Percentiles rank a stretch among this genome's conserved stretches.
These are phyloP conservation scores for Leucozona laternaria DNA, from an alignment of 2,888 invertebrate genomes.

Conservation along the genomic window DNA sequence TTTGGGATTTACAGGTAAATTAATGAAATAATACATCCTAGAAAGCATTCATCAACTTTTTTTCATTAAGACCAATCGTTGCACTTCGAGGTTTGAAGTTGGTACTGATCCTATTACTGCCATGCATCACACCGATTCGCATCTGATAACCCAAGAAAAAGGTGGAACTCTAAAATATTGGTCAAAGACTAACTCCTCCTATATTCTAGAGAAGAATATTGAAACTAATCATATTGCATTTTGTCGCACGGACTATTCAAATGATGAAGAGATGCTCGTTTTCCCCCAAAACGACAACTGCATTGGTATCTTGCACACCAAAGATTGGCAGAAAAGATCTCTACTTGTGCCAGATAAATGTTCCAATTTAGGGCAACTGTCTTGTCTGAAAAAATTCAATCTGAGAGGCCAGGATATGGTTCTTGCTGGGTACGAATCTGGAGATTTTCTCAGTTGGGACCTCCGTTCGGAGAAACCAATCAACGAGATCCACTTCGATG, in stretches of 20 bases:
- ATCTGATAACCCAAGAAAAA: conserved; percentile 90
- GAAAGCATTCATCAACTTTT: not conserved
- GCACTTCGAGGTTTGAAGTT: conserved; percentile 87
- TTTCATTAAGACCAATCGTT: conserved; percentile 88
- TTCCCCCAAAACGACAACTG: conserved; percentile 87
- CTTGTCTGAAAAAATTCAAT: conserved; percentile 85
- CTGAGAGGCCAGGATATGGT: conserved; percentile 85
- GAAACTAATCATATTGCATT: conserved; percentile 88
- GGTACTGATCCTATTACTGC: conserved; percentile 85
- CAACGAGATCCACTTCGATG: conserved; percentile 83
- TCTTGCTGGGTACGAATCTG: conserved; percentile 90
- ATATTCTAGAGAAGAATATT: conserved; percentile 85
- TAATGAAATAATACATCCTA: conserved; percentile 5
- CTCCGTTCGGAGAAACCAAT: conserved; percentile 84
- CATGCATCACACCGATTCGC: conserved; percentile 85
- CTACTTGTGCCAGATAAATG: conserved; percentile 82
- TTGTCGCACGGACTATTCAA: conserved; percentile 86
- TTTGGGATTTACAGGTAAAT: conserved; percentile 91
- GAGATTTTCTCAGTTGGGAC: conserved; percentile 90
- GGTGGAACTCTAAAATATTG: conserved; percentile 89
- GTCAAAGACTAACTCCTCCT: conserved; percentile 86
- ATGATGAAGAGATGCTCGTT: conserved; percentile 85
- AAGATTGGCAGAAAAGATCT: conserved; percentile 81
- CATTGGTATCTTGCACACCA: conserved; percentile 82
- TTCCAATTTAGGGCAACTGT: conserved; percentile 85